Percentiles rank a stretch among this genome's conserved stretches.
Conservation (phyloP, 92 coral and sea anemone genomes). For the Epizoanthus fatuus region DNA sequence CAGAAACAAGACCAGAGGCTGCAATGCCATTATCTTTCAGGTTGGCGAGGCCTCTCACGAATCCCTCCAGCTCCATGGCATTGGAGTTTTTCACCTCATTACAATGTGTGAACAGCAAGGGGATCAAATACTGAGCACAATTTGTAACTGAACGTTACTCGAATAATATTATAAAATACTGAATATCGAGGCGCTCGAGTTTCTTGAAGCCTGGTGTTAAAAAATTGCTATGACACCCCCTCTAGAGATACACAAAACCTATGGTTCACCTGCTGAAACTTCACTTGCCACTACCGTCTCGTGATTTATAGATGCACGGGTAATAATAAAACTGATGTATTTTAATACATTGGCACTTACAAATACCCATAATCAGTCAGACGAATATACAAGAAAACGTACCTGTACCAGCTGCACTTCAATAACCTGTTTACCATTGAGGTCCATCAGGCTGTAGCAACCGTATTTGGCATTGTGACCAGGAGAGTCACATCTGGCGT, state of each 20-base stretch:
- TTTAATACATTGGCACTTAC: too few species aligned
- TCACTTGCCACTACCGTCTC: too few species aligned
- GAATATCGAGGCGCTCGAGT: too few species aligned
- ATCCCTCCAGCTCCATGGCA: conserved; percentile 23
- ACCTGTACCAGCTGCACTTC: conserved; percentile 18
- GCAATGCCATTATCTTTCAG: neutral
- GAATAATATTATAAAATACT: neutral
- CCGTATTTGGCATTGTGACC: conserved; percentile 21
- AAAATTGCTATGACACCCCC: too few species aligned
- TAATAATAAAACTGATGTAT: too few species aligned
- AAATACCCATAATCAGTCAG: too few species aligned
- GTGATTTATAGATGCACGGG: too few species aligned
- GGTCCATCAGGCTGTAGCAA: conserved; percentile 20
- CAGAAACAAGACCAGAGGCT: neutral
- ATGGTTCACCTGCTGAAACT: too few species aligned
- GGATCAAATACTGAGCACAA: neutral
- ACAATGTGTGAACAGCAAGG: neutral
- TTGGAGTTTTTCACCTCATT: conserved; percentile 14
- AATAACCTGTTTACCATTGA: neutral
- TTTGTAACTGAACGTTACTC: too few species aligned
- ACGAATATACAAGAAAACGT: neutral
- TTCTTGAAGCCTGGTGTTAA: too few species aligned
- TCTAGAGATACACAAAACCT: too few species aligned
- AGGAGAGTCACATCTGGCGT: conserved; percentile 30
- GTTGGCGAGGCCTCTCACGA: conserved; percentile 4